phyloP scores from a whole-genome alignment of 2,888 invertebrate genomes.

The Caenorhabditis sp. region DNA sequence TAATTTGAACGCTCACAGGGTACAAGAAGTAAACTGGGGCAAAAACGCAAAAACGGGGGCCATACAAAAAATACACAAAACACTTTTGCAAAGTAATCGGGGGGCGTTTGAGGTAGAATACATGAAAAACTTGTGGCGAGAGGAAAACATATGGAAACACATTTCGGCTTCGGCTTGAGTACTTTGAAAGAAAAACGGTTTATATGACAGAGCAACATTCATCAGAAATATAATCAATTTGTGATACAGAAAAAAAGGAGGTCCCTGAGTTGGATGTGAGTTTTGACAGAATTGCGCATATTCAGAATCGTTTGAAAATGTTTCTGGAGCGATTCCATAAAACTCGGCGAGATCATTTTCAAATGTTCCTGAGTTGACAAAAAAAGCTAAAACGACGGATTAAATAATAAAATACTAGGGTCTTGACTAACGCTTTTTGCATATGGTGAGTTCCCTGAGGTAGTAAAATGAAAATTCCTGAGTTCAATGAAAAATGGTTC shows the following conservation, averaged over 20 bases:
- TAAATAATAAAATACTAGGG: conserved; percentile 50
- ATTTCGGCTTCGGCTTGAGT: conserved; percentile 63
- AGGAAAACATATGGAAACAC: conserved; percentile 51
- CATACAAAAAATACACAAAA: conserved; percentile 39
- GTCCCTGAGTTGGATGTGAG: conserved; percentile 65
- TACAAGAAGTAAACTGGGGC: conserved; percentile 62
- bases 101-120: conserved; percentile 46
- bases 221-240: conserved; percentile 62
- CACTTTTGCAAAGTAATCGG: conserved; percentile 30
- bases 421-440: conserved; percentile 40
- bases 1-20: conserved; percentile 65
- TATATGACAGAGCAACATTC: conserved; percentile 66
- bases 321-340: background rate
- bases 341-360: conserved; percentile 38
- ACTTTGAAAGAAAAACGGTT: conserved; percentile 15
- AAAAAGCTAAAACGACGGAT: conserved; percentile 48
- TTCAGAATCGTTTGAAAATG: conserved; percentile 45
- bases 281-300: conserved; percentile 28
- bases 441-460: conserved; percentile 70
- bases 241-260: conserved; percentile 58
- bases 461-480: conserved; percentile 65
- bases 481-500: conserved; percentile 60
- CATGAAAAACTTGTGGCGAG: conserved; percentile 19
- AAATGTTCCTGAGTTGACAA: conserved; percentile 36
- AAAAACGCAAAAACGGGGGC: conserved; percentile 10